These are phyloP conservation scores for Phycodurus eques DNA, from an alignment of 2,113 vertebrate genomes.

Conservation along the genomic window DNA sequence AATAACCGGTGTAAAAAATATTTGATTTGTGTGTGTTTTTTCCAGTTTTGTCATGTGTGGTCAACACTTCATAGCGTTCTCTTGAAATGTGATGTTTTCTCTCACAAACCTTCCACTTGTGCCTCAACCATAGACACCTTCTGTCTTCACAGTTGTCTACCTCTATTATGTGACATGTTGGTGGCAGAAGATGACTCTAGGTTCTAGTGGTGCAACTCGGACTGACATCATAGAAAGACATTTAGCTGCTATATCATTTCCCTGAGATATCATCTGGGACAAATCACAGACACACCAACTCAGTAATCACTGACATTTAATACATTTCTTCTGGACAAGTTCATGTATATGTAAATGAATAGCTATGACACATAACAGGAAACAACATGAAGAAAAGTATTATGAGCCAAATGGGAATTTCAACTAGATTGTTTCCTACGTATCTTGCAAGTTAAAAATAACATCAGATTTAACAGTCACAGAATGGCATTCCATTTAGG, in stretches of 20 bases:
- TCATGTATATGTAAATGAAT: not conserved
- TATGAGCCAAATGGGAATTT: not conserved
- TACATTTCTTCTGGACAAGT: constrained; percentile 1
- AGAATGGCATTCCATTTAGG: not conserved
- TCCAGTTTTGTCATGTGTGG: constrained; percentile 35
- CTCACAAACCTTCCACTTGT: constrained; percentile 35
- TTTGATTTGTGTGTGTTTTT: constrained; percentile 13
- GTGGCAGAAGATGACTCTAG: constrained; percentile 58
- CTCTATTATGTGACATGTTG: constrained; percentile 67
- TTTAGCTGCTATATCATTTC: constrained; percentile 37
- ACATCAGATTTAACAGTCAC: not conserved
- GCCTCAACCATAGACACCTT: constrained; percentile 51
- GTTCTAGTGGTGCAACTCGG: constrained; percentile 62
- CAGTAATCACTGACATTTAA: not conserved
- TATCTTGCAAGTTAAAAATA: constrained; percentile 1
- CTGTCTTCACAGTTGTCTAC: constrained; percentile 62
- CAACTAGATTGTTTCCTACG: not conserved
- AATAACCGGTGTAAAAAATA: constrained; percentile 29
- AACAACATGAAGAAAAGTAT: not conserved
- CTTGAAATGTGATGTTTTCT: constrained; percentile 34
- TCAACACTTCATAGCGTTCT: constrained; percentile 25
- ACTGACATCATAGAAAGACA: constrained; percentile 49
- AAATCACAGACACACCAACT: constrained; percentile 8
- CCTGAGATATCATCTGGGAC: constrained; percentile 26
- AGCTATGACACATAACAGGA: not conserved